phyloP scores from a whole-genome alignment of 2,888 invertebrate genomes.

The Cantharis nigra region DNA sequence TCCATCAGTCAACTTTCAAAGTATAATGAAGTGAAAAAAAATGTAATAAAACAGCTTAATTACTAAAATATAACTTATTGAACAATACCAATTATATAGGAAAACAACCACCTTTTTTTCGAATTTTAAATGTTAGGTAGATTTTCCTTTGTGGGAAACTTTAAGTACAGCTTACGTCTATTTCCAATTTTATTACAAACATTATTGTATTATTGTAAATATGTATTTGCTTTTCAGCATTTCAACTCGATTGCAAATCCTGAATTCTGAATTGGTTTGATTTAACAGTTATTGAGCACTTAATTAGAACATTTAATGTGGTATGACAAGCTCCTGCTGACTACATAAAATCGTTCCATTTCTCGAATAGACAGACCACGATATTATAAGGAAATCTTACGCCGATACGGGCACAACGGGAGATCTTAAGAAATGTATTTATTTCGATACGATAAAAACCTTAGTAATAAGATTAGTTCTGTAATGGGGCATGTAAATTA shows the following conservation, averaged over 20 bases:
- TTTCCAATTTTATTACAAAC: neutral
- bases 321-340: neutral
- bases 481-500: neutral
- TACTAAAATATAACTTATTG: too few relatives aligned
- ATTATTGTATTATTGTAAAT: neutral
- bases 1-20: too few relatives aligned
- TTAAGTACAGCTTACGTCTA: neutral
- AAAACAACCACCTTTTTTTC: too few relatives aligned
- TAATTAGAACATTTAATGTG: neutral
- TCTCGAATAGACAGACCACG: neutral
- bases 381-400: neutral
- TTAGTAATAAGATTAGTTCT: neutral
- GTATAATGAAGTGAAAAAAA: too few relatives aligned
- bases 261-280: neutral
- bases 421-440: neutral
- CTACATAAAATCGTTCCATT: neutral
- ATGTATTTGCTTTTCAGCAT: neutral
- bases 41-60: too few relatives aligned
- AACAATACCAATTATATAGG: too few relatives aligned
- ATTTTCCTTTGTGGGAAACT: neutral
- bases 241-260: neutral
- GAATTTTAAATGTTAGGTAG: too few relatives aligned
- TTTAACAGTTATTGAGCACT: neutral
- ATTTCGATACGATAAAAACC: neutral
- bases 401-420: neutral